These are phyloP conservation scores for Ligdia adustata DNA, from an alignment of 2,888 invertebrate species.

Conservation along the genomic window DNA sequence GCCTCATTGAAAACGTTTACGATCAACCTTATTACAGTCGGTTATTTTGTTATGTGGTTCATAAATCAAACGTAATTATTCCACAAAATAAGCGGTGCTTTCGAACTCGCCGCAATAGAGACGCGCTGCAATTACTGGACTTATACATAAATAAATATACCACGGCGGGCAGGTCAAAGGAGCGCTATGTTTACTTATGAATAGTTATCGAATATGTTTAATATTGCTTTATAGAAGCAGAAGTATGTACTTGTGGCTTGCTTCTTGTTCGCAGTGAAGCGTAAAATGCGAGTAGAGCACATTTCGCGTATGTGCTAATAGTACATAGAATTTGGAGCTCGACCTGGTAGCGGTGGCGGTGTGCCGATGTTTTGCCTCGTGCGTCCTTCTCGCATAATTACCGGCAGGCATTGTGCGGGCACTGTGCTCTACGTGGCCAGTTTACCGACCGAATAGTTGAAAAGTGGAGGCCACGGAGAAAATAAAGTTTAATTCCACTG, in stretches of 20 bases:
- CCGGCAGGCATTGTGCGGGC: constrained; percentile 71
- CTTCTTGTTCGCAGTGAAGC: constrained; percentile 1
- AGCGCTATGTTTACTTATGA: constrained; percentile 11
- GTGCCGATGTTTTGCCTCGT: constrained; percentile 49
- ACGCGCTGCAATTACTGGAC: constrained; percentile 32
- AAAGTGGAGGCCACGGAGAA: constrained; percentile 58
- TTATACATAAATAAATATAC: constrained; percentile 11
- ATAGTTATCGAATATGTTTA: constrained; percentile 20
- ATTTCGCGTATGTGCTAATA: constrained; percentile 12
- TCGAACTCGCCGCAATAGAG: constrained; percentile 24
- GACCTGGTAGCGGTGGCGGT: constrained; percentile 17
- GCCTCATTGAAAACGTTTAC: constrained; percentile 15
- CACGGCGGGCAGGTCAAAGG: constrained; percentile 5
- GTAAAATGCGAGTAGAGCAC: constrained; percentile 1
- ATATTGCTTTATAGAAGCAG: constrained; percentile 3
- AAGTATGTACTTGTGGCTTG: not conserved
- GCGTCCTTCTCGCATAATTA: constrained; percentile 72
- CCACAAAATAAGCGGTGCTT: constrained; percentile 27
- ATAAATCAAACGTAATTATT: constrained; percentile 33
- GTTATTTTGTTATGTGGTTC: constrained; percentile 34
- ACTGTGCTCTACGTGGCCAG: constrained; percentile 60
- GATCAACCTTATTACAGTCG: constrained; percentile 19
- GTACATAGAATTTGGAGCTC: constrained; percentile 29
- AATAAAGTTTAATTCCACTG: constrained; percentile 49
- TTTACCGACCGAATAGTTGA: constrained; percentile 61